A percentile compares a stretch with the other conserved stretches of the same genome.
Evolutionary conservation across 1,140 invertebrate species (phyloP).

Genomic region (Theocolax elegans): DNA sequence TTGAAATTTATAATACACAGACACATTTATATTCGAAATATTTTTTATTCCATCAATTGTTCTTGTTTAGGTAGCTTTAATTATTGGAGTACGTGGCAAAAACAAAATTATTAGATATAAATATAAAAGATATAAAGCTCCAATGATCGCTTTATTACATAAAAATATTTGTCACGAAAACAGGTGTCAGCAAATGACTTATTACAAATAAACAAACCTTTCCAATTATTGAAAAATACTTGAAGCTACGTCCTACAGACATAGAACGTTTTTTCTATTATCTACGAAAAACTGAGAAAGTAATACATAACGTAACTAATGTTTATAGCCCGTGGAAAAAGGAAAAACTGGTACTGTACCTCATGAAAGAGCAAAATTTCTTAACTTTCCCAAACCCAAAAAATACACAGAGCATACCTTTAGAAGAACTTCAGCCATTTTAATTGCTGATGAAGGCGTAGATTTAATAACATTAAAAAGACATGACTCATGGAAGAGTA

Average conservation of each 20-base stretch:
- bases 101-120: not conserved
- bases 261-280: not conserved
- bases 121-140: not conserved
- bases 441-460: too few relatives aligned
- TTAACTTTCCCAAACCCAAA: too few relatives aligned
- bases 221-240: not conserved
- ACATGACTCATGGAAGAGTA: too few relatives aligned
- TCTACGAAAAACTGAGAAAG: too few relatives aligned
- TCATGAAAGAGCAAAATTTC: too few relatives aligned
- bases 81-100: not conserved
- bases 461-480: too few relatives aligned
- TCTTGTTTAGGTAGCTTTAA: not conserved
- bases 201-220: too few relatives aligned
- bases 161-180: not conserved
- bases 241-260: not conserved
- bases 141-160: not conserved
- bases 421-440: too few relatives aligned
- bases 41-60: not conserved
- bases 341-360: too few relatives aligned
- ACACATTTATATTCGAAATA: not conserved
- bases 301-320: too few relatives aligned
- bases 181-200: not conserved
- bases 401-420: too few relatives aligned
- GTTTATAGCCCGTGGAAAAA: too few relatives aligned
- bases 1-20: not conserved